Conservation (phyloP, 1,140 invertebrate species). For the Hestina assimilis region DNA sequence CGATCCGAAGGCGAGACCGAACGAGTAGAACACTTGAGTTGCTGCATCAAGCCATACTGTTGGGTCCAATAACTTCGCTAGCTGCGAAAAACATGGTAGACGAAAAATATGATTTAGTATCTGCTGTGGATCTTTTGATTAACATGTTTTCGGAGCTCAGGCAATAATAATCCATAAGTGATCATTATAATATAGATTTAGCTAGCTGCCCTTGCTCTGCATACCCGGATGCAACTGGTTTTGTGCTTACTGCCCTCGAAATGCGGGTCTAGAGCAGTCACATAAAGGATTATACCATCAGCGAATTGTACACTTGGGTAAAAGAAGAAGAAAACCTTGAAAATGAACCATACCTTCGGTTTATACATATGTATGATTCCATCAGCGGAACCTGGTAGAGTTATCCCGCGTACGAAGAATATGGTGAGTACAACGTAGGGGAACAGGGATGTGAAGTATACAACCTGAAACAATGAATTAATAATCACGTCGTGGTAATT, state of each 20-base stretch:
- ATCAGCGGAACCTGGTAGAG: slow-evolving; percentile 91
- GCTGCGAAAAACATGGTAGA: slow-evolving; percentile 66
- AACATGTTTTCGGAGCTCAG: too few species aligned
- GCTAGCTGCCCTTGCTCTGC: too few species aligned
- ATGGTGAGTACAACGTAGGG: slow-evolving; percentile 97
- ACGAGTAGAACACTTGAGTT: slow-evolving; percentile 97
- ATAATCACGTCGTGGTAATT: too few species aligned
- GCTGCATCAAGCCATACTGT: slow-evolving; percentile 96
- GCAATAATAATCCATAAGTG: too few species aligned
- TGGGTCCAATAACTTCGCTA: slow-evolving; percentile 88
- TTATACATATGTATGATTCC: slow-evolving; percentile 95
- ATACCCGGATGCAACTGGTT: too few species aligned
- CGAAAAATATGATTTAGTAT: too few species aligned
- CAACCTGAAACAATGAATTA: slow-evolving; percentile 81
- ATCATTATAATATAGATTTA: too few species aligned
- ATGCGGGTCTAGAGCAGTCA: too few species aligned
- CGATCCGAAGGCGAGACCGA: slow-evolving; percentile 95
- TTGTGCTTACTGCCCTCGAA: too few species aligned
- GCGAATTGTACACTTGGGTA: too few species aligned
- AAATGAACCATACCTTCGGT: slow-evolving; percentile 83
- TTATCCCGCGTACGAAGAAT: slow-evolving; percentile 95
- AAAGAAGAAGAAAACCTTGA: not conserved
- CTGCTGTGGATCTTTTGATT: too few species aligned
- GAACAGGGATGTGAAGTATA: slow-evolving; percentile 97
- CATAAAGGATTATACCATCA: too few species aligned